Conservation (phyloP, 2,797 vertebrate species). For the Tadarida brasiliensis region DNA sequence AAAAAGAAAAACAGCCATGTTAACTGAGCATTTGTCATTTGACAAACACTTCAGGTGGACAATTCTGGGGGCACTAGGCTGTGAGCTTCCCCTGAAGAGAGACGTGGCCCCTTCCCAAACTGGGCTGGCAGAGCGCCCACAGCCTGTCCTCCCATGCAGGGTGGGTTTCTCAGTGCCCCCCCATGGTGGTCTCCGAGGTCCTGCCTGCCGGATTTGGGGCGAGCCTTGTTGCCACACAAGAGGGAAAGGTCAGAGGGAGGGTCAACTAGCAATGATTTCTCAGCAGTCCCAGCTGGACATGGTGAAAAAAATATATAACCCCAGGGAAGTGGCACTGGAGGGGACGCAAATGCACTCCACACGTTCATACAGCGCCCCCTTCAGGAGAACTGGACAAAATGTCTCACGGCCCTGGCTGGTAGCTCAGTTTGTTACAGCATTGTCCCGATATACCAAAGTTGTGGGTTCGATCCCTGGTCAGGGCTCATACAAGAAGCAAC, state of each 20-base stretch:
- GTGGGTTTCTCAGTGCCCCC: not conserved
- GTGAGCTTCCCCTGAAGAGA: not conserved
- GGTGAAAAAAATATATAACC: not conserved
- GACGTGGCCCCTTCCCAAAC: not conserved
- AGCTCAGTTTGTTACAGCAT: not conserved
- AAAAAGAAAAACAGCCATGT: not conserved
- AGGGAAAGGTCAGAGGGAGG: not conserved
- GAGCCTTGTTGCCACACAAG: too few relatives aligned
- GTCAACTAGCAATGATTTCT: not conserved
- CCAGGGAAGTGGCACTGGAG: not conserved
- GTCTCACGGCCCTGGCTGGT: not conserved
- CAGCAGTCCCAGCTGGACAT: not conserved
- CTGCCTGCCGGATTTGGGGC: not conserved
- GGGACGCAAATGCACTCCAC: not conserved
- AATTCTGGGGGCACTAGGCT: not conserved
- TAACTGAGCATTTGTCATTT: not conserved
- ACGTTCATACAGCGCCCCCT: rapidly evolving
- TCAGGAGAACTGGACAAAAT: not conserved
- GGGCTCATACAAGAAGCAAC: not conserved
- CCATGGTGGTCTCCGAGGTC: not conserved
- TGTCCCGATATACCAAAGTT: not conserved
- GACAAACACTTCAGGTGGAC: not conserved
- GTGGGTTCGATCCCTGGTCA: not conserved
- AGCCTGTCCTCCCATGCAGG: too few relatives aligned
- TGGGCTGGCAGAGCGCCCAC: not conserved